Evolutionary conservation across 2,797 vertebrate genomes (phyloP), one percentile per base, ranked within the genome.

Genomic region (Onychomys arenicola): DNA sequence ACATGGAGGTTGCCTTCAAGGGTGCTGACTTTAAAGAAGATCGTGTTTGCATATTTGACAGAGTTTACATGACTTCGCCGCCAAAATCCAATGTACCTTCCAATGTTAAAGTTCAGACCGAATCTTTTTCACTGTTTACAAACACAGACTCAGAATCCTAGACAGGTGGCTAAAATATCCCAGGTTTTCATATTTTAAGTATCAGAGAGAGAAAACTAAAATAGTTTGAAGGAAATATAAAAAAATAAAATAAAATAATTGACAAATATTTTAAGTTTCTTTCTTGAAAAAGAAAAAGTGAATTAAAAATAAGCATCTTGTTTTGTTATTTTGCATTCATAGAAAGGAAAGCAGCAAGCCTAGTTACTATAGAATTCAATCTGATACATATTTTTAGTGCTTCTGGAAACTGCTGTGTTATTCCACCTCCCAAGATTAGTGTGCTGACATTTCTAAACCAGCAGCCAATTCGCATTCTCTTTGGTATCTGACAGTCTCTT

Each of bases 391-490:
- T 57, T 88, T 90, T 93, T 21, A 82, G 11, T 21, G 65, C 34
- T 77, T 91, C 65, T n/a, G 14, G 52, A 55, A 32, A n/a, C 49
- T n/a, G 11, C 40, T 81, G 0, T 10, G n/a, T 86, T 80, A 86
- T 92, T 86, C 65, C 16, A n/a, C n/a, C 89, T 80, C 52, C 80
- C 89, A 29, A 32, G 23, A 1, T 91, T 46, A 71, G 4, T 8
- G 77, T 0, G 3, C n/a, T 93, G 69, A 95, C 76, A 87, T 96
- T 89, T 95, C 90, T 96, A 85, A 94, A 32, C 34, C 16, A 88
- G 59, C 2, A 96, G 52, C 27, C 37, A 78, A 88, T 92, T 95
- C 59, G 16, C 69, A 87, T 73, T 90, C 25, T 88, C 91, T 89
- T 89, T 37, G 75, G 49, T 80, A n/a, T 32, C 57, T 91, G 27